Base-by-base conservation (phyloP, 2,113 vertebrate genomes). In the Oryzias melastigma region DNA sequence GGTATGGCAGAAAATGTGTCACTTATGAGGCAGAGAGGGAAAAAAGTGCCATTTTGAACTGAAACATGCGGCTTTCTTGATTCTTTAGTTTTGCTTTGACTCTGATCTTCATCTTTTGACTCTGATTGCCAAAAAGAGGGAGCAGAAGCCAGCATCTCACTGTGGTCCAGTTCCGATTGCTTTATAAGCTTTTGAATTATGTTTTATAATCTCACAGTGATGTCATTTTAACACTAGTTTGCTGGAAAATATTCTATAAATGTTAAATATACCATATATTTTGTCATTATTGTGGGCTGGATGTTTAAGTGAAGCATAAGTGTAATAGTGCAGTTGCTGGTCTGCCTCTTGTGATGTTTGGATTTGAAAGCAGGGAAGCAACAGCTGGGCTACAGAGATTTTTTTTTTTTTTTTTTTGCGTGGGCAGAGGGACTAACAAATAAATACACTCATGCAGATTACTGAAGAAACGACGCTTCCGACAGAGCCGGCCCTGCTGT, bases 51-150 rank as follows among this genome's bases (percentile, higher is more conserved):
- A 84, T 73, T 56, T 45, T 71, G 6, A 49, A 52, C 47, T 80
- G 40, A 65, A 45, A 70, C 45, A 44, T 40, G 17, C 14, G 24
- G 62, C 68, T 58, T 77, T 49, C 20, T 45, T 43, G 41, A 56
- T 60, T 20, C 22, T 67, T 63, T 43, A 14, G 3, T 63, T 65
- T 62, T 63, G 49, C 41, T 53, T 57, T 51, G 61, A 66, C 56
- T 85, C 66, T 52, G 54, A 46, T 86, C 75, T 58, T 45, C 58
- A 0, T 41, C 27, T 40, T 44, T 25, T 48, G 19, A 42, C 22
- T 62, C 44, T 40, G 35, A 75, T 87, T 85, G 85, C 88, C 88
- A 90, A 90, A 89, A 73, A 62, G 52, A 59, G n/a, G 53, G 54
- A 75, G 41, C 45, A 64, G 51, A 4, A 17, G 22, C 19, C 8